These are phyloP conservation scores for Piaya cayana DNA, from an alignment of 2,113 vertebrate species.

Conservation along the genomic window DNA sequence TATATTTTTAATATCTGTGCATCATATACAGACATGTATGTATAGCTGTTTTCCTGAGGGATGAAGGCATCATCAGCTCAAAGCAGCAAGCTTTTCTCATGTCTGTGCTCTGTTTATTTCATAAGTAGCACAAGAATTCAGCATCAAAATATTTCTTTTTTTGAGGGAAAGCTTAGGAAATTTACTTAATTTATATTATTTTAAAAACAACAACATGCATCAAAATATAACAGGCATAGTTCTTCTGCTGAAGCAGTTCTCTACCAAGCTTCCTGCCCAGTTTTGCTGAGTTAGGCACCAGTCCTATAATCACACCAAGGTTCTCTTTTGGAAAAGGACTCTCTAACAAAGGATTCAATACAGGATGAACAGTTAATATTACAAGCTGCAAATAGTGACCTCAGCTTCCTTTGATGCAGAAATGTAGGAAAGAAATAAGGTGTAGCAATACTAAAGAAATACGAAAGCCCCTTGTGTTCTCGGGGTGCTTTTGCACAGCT, in stretches of 20 bases:
- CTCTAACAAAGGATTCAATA: neutral
- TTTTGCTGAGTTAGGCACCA: neutral
- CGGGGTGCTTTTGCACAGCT: neutral
- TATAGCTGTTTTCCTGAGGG: neutral
- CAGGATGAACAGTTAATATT: neutral
- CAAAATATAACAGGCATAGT: neutral
- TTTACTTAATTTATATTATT: neutral
- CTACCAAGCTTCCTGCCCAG: neutral
- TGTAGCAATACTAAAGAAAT: neutral
- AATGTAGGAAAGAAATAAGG: neutral
- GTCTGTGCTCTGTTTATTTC: neutral
- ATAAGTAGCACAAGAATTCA: neutral
- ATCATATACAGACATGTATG: rapidly evolving
- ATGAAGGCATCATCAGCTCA: neutral
- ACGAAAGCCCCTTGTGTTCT: neutral
- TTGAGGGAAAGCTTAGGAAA: neutral
- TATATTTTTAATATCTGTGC: no score
- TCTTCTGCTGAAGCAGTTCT: neutral
- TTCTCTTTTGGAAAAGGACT: neutral
- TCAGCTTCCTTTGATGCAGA: neutral
- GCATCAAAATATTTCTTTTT: neutral
- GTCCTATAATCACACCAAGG: neutral
- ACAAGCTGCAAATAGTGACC: neutral
- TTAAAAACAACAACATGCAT: neutral
- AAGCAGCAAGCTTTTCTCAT: neutral